Conservation (phyloP, 2,797 vertebrate species). For the Alectoris magna region DNA sequence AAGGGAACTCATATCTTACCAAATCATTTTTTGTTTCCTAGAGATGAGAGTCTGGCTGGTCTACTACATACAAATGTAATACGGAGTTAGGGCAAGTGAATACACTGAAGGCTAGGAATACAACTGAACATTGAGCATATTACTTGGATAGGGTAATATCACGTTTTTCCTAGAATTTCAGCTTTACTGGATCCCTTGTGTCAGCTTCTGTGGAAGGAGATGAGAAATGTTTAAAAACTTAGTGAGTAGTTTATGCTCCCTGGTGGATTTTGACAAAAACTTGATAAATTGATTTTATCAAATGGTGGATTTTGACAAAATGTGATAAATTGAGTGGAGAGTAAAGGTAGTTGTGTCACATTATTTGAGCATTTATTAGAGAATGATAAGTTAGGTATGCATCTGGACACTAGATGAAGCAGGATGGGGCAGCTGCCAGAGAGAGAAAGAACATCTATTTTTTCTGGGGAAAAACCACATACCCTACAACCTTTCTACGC, state of each 20-base stretch:
- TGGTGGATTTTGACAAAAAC: background rate
- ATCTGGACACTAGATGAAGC: background rate
- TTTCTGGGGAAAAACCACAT: background rate
- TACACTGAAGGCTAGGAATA: background rate
- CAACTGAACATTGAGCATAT: rapidly evolving
- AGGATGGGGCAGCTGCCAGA: background rate
- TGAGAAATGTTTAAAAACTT: background rate
- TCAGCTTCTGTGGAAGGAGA: background rate
- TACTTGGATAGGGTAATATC: background rate
- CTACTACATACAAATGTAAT: background rate
- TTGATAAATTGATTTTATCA: background rate
- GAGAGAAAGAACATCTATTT: background rate
- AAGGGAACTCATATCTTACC: background rate
- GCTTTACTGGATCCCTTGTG: background rate
- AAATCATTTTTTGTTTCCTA: background rate
- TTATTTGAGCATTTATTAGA: rapidly evolving
- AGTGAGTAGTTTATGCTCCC: background rate
- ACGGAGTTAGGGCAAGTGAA: background rate
- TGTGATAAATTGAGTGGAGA: background rate
- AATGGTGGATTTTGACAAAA: too few relatives aligned
- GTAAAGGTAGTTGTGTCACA: background rate
- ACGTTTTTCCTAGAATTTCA: background rate
- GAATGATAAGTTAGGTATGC: background rate
- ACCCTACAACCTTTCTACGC: background rate
- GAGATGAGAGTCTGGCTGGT: background rate